Evolutionary conservation across 2,797 vertebrate species (phyloP), one percentile per base, ranked within the genome.

Genomic region (Ceyx erithaca): DNA sequence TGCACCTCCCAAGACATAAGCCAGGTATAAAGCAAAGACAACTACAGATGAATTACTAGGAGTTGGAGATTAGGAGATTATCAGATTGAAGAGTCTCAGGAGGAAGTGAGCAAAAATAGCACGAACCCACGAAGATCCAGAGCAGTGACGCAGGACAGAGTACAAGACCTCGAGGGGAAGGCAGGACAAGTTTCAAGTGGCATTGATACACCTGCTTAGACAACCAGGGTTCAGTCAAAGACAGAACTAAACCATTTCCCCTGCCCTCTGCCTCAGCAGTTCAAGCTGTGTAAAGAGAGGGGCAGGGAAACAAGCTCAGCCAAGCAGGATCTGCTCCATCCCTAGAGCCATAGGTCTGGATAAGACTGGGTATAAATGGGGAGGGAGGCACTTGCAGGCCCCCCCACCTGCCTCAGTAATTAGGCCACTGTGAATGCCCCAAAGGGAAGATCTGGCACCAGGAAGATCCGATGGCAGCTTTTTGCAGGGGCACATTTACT

Each of bases 1-100:
- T 73, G 31, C 83, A 35, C 7, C 91, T 77, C 77, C 87, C 61
- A 68, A 55, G 70, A 79, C 40, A 5, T 92, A 95, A 96, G 5
- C 71, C 93, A 95, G 91, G 94, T 96, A 62, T 82, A 87, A 94
- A 86, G 86, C 84, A 79, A 93, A 95, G 71, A 64, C 64, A 89
- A 89, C 52, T 23, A 52, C 41, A 72, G 84, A 84, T n/a, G 94
- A 87, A 85, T 55, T 43, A 62, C 72, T 67, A 46, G 87, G 85
- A 90, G 28, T 85, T 80, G 59, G 59, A 81, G 91, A 95, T 96
- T 94, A 96, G 85, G 66, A 94, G 93, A 94, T 96, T 94, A 95
- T 85, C 85, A 86, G 93, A 90, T 92, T 90, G 90, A 81, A 91
- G 59, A 88, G 75, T 61, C 67, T 84, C 92, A 80, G 70, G 46